phyloP scores from a whole-genome alignment of 2,888 invertebrate species.

The Drosophila koepferae region DNA sequence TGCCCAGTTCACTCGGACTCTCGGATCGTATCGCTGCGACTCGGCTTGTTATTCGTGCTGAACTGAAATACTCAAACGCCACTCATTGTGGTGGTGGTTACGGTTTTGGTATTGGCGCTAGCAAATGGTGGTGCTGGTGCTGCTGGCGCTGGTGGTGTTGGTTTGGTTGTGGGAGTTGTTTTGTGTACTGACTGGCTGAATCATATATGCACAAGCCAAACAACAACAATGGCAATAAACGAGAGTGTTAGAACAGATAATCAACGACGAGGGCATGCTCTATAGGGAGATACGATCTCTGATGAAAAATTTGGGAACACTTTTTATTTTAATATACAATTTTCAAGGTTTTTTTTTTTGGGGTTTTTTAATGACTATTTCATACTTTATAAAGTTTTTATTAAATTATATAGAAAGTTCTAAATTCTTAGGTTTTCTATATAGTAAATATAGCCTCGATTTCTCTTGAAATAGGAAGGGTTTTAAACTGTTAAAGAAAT shows the following conservation, averaged over 20 bases:
- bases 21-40: background rate
- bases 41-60: constrained; percentile 11
- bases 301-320: background rate
- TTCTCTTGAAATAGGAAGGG: too few relatives aligned
- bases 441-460: too few relatives aligned
- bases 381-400: background rate
- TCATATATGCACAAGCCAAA: constrained; percentile 50
- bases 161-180: constrained; percentile 73
- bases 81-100: constrained; percentile 25
- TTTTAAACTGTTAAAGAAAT: too few relatives aligned
- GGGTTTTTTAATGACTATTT: background rate
- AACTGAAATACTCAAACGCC: constrained; percentile 20
- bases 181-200: constrained; percentile 59
- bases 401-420: background rate
- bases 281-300: background rate
- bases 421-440: too few relatives aligned
- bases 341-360: background rate
- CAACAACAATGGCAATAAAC: constrained; percentile 9
- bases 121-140: constrained; percentile 14
- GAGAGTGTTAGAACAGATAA: background rate
- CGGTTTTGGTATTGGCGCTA: constrained; percentile 2
- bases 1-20: constrained; percentile 13
- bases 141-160: constrained; percentile 41
- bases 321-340: too few relatives aligned
- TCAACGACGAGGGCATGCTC: background rate